Conservation (phyloP, 37 sponge, comb jelly and placozoan genomes). For the Ephydatia muelleri region DNA sequence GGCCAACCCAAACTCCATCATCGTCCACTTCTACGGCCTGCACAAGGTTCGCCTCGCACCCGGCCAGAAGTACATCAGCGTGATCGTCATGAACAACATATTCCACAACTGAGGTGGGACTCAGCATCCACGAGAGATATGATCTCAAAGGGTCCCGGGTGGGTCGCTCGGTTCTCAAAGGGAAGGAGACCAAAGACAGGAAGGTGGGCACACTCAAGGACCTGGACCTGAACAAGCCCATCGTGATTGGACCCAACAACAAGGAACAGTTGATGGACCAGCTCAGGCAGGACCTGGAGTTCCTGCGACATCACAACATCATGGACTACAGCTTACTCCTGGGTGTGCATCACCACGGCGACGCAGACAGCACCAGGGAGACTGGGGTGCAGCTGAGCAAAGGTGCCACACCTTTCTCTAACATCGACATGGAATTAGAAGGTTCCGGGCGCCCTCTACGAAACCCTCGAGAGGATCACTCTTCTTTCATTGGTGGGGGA, state of each 20-base stretch:
- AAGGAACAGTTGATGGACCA: slow-evolving; percentile 79
- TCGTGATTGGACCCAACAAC: slow-evolving; percentile 62
- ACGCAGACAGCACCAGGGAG: not conserved
- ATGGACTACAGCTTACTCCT: slow-evolving; percentile 94
- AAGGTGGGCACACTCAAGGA: slow-evolving; percentile 83
- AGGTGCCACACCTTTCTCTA: not conserved
- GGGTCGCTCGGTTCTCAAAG: slow-evolving; percentile 69
- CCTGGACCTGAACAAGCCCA: slow-evolving; percentile 63
- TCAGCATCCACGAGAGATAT: slow-evolving; percentile 70
- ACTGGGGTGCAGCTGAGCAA: not conserved
- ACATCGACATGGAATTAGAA: not conserved
- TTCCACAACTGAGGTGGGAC: slow-evolving; percentile 54
- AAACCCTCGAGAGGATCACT: not conserved
- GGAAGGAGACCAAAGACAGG: not conserved
- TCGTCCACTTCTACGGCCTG: slow-evolving; percentile 82
- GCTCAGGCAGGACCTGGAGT: slow-evolving; percentile 62
- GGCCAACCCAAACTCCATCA: slow-evolving; percentile 76
- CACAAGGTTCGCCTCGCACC: slow-evolving; percentile 77
- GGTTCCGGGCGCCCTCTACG: too few species aligned
- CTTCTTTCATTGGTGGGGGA: not conserved
- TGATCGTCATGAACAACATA: slow-evolving; percentile 94
- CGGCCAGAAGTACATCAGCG: slow-evolving; percentile 80
- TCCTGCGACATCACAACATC: slow-evolving; percentile 53
- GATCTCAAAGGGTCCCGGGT: slow-evolving; percentile 89
- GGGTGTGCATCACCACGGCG: slow-evolving; percentile 66